Base-by-base conservation (phyloP, 1,140 invertebrate species). In the Saxidomus purpurata region DNA sequence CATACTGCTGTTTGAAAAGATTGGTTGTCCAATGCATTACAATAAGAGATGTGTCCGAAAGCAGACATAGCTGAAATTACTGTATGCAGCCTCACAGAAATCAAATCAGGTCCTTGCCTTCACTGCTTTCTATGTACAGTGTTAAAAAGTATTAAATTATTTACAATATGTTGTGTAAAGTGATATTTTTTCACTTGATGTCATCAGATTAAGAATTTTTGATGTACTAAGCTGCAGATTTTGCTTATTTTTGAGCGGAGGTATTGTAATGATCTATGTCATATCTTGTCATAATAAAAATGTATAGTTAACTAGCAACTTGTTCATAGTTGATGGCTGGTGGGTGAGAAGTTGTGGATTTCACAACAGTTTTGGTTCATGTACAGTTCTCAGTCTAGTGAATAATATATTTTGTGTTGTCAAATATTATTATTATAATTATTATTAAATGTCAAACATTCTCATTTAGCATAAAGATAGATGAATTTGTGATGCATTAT, bases 241-340 rank as follows among this genome's bases (percentile, higher is more conserved):
- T 82, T 82, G 80, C 22, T 40, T 40, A 82, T 82, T 63, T 63
- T 63, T 67, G 80, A 84, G 82, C 31, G 67, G 61, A 67, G 82
- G 55, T 55, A 36, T 79, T 79, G 47, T 49, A 31, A 47, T 71
- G 34, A 40, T 81, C 49, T 84, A 71, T 84, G 61, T 84, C 82
- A 71, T 47, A 34, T 84, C 61, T 84, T 84, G 82, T 84, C 82
- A 84, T 84, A 84, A 84, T 84, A 71, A 38, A n/a, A 61, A 28
- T 79, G 47, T 36, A 34, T 79, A 79, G 76, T 79, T 79, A 47
- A 25, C 6, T 71, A 71, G 61, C 61, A 28, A 71, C 31, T 38
- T 71, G 76, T 79, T 79, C 31, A 79, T 79, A 79, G 28, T 79
- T 34, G 76, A 76, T 25, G 40, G 38, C 25, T 25, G 71, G 38